These are phyloP conservation scores for Patella pellucida DNA, from an alignment of 2,888 invertebrate genomes.

Conservation along the genomic window DNA sequence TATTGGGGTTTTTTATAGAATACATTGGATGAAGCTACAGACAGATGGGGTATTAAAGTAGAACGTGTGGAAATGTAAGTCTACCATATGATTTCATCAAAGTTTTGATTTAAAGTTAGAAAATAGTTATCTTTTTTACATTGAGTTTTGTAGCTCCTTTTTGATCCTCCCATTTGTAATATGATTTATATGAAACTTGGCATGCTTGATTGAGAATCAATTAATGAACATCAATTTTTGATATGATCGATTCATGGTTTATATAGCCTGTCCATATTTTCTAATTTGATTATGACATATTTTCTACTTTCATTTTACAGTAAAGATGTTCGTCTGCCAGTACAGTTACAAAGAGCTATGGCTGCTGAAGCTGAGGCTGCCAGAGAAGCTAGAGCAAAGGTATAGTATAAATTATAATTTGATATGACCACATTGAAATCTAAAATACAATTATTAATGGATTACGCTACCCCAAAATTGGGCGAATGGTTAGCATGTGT, in stretches of 20 bases:
- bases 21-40: slow-evolving; percentile 71
- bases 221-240: no score
- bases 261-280: no score
- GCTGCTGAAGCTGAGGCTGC: slow-evolving; percentile 69
- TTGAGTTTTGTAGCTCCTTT: no score
- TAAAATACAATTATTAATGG: not conserved
- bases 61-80: slow-evolving; percentile 69
- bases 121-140: no score
- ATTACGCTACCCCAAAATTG: not conserved
- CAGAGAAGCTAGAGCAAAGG: slow-evolving; percentile 67
- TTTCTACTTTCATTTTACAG: slow-evolving; percentile 41
- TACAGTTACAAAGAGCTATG: slow-evolving; percentile 68
- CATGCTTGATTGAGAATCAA: no score
- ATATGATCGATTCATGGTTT: no score
- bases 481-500: no score
- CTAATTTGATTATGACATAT: not conserved
- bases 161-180: no score
- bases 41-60: slow-evolving; percentile 72
- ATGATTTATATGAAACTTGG: no score
- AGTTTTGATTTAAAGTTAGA: no score
- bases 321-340: slow-evolving; percentile 66
- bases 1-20: slow-evolving; percentile 39
- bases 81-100: not conserved
- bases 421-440: not conserved
- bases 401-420: slow-evolving; percentile 29